Evolutionary conservation across 2,888 invertebrate species (phyloP).

Genomic region (Pollenia angustigena): DNA sequence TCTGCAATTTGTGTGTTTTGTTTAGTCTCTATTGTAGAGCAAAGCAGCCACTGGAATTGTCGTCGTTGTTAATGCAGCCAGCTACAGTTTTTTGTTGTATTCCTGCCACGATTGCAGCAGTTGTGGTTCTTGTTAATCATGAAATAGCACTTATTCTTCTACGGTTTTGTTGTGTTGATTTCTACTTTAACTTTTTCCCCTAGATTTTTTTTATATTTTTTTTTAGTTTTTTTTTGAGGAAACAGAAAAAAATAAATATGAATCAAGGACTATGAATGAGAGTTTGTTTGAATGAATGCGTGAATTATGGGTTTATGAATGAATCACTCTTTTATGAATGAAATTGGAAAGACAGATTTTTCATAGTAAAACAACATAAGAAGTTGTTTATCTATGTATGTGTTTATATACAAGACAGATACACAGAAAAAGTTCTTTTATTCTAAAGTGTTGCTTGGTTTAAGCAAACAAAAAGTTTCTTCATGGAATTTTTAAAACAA

Average conservation of each 20-base stretch:
- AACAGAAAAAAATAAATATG: conserved; percentile 11
- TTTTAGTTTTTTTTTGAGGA: not conserved
- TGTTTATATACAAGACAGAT: conserved; percentile 9
- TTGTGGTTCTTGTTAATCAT: conserved; percentile 63
- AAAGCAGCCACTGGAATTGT: conserved; percentile 40
- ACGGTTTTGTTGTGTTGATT: conserved; percentile 61
- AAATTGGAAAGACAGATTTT: conserved; percentile 35
- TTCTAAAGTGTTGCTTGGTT: conserved; percentile 41
- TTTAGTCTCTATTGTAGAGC: conserved; percentile 40
- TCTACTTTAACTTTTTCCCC: conserved; percentile 25
- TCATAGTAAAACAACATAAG: conserved; percentile 48
- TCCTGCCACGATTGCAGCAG: conserved; percentile 28
- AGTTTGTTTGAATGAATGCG: conserved; percentile 69
- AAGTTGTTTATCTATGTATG: conserved; percentile 3
- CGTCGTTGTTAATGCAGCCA: conserved; percentile 28
- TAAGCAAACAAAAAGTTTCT: conserved; percentile 27
- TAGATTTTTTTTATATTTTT: conserved; percentile 19
- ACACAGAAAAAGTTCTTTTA: not conserved
- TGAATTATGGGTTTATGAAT: conserved; percentile 74
- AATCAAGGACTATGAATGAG: conserved; percentile 64
- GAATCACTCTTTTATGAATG: conserved; percentile 73
- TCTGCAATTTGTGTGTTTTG: conserved; percentile 52
- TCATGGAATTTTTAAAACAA: conserved; percentile 8
- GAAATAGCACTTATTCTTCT: conserved; percentile 66
- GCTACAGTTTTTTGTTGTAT: not conserved